Evolutionary conservation across 1,140 invertebrate genomes (phyloP), one percentile per base, ranked within the genome.

Genomic region (Drosophila insularis): DNA sequence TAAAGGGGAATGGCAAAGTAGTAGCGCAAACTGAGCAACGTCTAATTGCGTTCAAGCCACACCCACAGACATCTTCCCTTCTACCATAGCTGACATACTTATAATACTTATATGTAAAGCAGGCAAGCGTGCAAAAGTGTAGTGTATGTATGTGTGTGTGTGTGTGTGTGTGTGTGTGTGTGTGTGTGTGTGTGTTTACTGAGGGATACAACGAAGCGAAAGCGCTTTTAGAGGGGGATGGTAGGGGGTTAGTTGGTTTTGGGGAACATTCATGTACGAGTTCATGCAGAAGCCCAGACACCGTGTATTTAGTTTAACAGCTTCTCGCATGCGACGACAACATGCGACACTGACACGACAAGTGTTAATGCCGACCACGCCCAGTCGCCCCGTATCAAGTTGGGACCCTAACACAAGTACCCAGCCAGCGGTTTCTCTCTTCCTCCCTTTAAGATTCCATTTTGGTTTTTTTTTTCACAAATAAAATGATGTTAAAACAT

Each of bases 261-360:
- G 10, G 35, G 37, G 56, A 85, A 78, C 67, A 81, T 85, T 73
- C 56, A 61, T 56, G 65, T 69, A 71, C 68, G 84, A 74, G 69
- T 71, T 86, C 79, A 79, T 79, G 82, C 84, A 66, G 64, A 74
- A 70, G 70, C 63, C 71, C 79, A 87, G 82, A 89, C 82, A 86
- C 73, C 82, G 72, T 81, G 78, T 82, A 89, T 86, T 86, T 86
- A 86, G 79, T 86, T 86, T 86, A 86, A 82, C 82, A 82, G 82
- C 68, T 89, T 73, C 73, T 50, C 43, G 71, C 74, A 68, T 78
- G 74, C 81, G 80, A 73, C 78, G 81, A 84, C 43, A 50, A 58
- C 82, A 85, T 85, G 82, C 82, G 82, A 87, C 82, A 87, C 79
- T 86, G 82, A 86, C 82, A 87, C 82, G 86, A 87, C 82, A 87